These are phyloP conservation scores for Ceratothoa steindachneri DNA, from an alignment of 2,888 invertebrate species.

Conservation along the genomic window DNA sequence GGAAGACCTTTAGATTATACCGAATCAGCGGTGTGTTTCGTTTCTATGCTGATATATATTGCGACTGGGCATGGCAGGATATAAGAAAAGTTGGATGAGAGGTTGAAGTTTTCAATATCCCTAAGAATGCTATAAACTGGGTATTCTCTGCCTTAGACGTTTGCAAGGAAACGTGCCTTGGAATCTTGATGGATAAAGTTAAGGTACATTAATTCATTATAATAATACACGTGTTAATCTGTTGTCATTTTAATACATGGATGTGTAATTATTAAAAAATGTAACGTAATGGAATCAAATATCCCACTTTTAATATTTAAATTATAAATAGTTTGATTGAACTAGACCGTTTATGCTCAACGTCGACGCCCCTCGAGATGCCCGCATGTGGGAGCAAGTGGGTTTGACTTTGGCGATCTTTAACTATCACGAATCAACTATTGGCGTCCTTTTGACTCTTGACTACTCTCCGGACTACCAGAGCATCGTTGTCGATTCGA, in stretches of 20 bases:
- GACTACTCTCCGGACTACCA: conserved; percentile 31
- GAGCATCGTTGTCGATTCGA: conserved; percentile 35
- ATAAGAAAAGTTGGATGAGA: conserved; percentile 25
- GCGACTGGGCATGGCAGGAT: conserved; percentile 47
- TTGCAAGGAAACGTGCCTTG: conserved; percentile 34
- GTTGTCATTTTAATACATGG: no score
- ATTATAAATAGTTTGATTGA: conserved; percentile 27
- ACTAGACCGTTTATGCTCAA: conserved; percentile 40
- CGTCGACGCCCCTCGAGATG: conserved; percentile 33
- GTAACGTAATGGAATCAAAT: background rate
- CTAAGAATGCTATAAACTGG: conserved; percentile 43
- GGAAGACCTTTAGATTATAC: conserved; percentile 25
- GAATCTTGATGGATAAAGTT: conserved; percentile 35
- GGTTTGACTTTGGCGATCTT: conserved; percentile 38
- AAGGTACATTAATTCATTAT: conserved; percentile 19
- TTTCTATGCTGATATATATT: conserved; percentile 38
- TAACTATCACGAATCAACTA: conserved; percentile 35
- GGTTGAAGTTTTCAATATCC: conserved; percentile 32
- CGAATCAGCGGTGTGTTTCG: conserved; percentile 37
- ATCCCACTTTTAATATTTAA: background rate
- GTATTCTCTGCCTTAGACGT: conserved; percentile 42
- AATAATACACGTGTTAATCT: no score
- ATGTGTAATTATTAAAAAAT: background rate
- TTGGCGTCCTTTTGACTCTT: conserved; percentile 34
- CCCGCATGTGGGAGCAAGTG: conserved; percentile 46